These are phyloP conservation scores for Araneus ventricosus DNA, from an alignment of 1,140 invertebrate species.

Conservation along the genomic window DNA sequence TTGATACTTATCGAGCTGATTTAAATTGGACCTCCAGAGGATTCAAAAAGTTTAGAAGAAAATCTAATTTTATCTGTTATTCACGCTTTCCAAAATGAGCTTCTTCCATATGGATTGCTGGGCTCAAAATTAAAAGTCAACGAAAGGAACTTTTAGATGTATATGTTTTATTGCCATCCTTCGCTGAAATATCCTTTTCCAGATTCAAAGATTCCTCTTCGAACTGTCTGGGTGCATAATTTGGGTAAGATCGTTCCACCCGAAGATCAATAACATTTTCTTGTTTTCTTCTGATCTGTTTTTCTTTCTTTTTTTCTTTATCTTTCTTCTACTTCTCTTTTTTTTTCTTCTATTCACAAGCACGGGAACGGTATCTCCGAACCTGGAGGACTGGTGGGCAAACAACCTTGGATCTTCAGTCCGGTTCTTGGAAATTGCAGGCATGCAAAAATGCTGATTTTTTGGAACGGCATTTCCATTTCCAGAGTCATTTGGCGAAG, in stretches of 20 bases:
- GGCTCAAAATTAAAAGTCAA: conserved; percentile 64
- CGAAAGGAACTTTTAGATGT: conserved; percentile 11
- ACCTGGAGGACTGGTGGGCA: conserved; percentile 21
- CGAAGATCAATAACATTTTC: conserved; percentile 71
- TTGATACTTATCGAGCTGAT: conserved; percentile 60
- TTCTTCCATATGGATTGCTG: conserved; percentile 54
- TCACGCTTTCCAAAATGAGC: conserved; percentile 32
- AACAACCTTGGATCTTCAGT: conserved; percentile 57
- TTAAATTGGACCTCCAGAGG: conserved; percentile 31
- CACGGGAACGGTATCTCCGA: conserved; percentile 25
- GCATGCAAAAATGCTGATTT: conserved; percentile 73
- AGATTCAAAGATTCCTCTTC: conserved; percentile 68
- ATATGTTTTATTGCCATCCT: conserved; percentile 63
- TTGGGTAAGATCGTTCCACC: not conserved
- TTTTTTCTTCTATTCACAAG: not conserved
- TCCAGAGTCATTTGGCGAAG: conserved; percentile 63
- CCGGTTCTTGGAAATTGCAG: conserved; percentile 64
- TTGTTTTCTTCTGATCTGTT: conserved; percentile 58
- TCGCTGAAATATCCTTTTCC: conserved; percentile 40
- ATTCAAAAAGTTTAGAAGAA: conserved; percentile 33
- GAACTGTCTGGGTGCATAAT: conserved; percentile 66
- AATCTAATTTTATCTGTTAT: conserved; percentile 64
- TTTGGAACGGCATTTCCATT: conserved; percentile 68
- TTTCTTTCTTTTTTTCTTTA: not conserved
- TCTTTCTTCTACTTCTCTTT: not conserved